These are phyloP conservation scores for Drosophila sproati DNA, from an alignment of 1,140 invertebrate species.

Conservation along the genomic window DNA sequence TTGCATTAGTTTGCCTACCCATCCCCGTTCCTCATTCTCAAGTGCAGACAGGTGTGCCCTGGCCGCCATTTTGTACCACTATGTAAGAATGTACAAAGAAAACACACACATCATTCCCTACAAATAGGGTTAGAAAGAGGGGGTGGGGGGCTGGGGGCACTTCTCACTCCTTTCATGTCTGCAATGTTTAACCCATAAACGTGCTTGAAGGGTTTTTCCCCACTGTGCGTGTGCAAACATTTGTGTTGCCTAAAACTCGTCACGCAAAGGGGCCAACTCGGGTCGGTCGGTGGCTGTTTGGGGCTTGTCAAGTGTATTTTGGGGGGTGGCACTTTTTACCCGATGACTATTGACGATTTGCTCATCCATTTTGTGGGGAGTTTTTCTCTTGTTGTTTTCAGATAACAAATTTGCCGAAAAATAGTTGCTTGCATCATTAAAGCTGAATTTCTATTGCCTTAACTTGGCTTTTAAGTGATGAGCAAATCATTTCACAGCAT, in stretches of 20 bases:
- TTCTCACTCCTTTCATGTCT: constrained; percentile 63
- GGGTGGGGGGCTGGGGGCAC: constrained; percentile 31
- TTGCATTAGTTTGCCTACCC: constrained; percentile 73
- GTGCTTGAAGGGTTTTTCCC: constrained; percentile 43
- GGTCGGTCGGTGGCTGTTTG: constrained; percentile 2
- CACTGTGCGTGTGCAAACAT: constrained; percentile 47
- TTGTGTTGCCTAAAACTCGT: constrained; percentile 55
- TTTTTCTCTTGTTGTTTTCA: too few relatives aligned
- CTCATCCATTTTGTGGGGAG: too few relatives aligned
- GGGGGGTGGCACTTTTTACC: neutral
- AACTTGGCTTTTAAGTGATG: too few relatives aligned
- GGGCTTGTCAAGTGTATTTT: constrained; percentile 13
- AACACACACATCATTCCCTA: constrained; percentile 4
- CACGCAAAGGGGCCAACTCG: constrained; percentile 54
- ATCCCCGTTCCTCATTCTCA: constrained; percentile 58
- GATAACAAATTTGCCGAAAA: constrained; percentile 1
- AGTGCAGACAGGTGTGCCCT: constrained; percentile 59
- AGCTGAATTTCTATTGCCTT: neutral
- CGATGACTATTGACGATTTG: too few relatives aligned
- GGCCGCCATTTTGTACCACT: constrained; percentile 42
- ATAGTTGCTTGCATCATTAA: constrained; percentile 8
- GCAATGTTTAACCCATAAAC: constrained; percentile 80
- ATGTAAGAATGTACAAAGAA: constrained; percentile 29
- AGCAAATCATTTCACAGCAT: constrained; percentile 1
- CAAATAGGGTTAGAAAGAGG: too few relatives aligned